Percentiles rank a stretch among this genome's conserved stretches.
Conservation (phyloP, 2,888 invertebrate species). For the Drepanosiphum platanoidis region DNA sequence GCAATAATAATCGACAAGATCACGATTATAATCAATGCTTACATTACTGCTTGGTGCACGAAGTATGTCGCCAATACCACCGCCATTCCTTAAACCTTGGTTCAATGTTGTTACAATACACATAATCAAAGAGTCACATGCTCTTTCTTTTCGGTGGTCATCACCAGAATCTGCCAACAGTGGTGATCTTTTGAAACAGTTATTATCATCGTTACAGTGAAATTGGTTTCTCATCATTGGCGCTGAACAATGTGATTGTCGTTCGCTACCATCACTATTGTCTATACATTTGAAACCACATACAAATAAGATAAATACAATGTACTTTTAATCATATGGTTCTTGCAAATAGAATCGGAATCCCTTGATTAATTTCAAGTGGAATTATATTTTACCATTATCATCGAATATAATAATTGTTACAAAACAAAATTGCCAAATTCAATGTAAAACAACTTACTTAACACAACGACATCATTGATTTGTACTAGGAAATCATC, state of each 20-base stretch:
- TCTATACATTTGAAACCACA: slow-evolving; percentile 9
- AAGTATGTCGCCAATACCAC: slow-evolving; percentile 98
- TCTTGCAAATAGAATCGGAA: no score
- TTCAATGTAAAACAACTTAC: background rate
- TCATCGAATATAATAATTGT: no score
- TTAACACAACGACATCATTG: slow-evolving; percentile 71
- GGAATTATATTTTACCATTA: no score
- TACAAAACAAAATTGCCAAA: no score
- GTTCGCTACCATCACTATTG: background rate
- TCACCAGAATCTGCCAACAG: slow-evolving; percentile 68
- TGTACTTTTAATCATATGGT: no score
- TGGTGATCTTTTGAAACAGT: slow-evolving; percentile 12
- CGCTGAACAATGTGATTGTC: slow-evolving; percentile 30
- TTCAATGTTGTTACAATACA: slow-evolving; percentile 98
- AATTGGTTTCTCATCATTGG: background rate
- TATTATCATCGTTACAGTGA: background rate
- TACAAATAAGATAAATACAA: background rate
- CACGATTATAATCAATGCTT: no score
- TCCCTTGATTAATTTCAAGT: no score
- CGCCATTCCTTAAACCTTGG: slow-evolving; percentile 97
- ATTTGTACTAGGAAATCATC: slow-evolving; percentile 95
- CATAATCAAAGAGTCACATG: slow-evolving; percentile 97
- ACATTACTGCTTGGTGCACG: slow-evolving; percentile 94
- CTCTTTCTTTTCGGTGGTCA: slow-evolving; percentile 83
- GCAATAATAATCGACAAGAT: slow-evolving; percentile 4